These are phyloP conservation scores for cattle (Bos taurus) DNA, from an alignment of 2,113 vertebrate species.

Conservation along the genomic window ARS-UCD2.0 NC_037346.1:48285501-48286000, in stretches of 20 bases:
- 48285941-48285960: background rate
- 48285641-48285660: background rate
- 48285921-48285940: background rate
- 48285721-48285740: background rate
- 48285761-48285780: background rate
- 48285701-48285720: background rate
- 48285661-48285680: background rate
- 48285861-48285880: background rate
- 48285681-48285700: background rate
- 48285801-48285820: background rate
- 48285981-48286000: background rate
- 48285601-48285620: background rate
- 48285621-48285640: background rate
- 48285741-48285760: background rate
- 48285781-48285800: background rate
- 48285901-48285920: background rate
- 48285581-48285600: background rate
- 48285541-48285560: background rate
- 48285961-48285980: background rate
- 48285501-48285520: accelerated
- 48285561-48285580: background rate
- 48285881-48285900: background rate
- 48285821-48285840: background rate
- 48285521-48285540: background rate
- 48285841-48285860: background rate